Conservation (phyloP, 2,797 vertebrate species). For the Xiphorhynchus erythropygius region DNA sequence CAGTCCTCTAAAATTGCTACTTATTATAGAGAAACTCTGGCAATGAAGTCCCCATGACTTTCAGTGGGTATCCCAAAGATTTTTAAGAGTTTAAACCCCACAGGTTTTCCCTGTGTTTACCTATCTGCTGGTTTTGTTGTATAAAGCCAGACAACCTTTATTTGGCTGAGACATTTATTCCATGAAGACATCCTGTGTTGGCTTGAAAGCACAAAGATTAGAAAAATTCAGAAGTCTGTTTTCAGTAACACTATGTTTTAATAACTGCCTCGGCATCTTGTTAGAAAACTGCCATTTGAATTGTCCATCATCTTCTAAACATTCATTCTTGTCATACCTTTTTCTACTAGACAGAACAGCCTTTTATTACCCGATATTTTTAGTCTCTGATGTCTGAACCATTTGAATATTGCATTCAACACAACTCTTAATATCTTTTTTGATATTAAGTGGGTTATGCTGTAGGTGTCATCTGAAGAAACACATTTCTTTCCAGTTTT, state of each 20-base stretch:
- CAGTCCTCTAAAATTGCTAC: neutral
- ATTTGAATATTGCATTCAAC: neutral
- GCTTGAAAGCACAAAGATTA: neutral
- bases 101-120: neutral
- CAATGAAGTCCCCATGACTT: neutral
- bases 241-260: neutral
- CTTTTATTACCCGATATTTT: neutral
- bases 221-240: neutral
- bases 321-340: neutral
- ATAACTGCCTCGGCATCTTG: neutral
- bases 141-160: neutral
- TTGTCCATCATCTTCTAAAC: neutral
- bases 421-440: neutral
- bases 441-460: neutral
- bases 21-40: neutral
- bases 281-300: neutral
- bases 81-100: neutral
- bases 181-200: neutral
- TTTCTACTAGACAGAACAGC: neutral
- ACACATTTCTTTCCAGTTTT: neutral
- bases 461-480: neutral
- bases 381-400: neutral
- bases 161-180: neutral
- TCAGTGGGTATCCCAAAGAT: fast-evolving
- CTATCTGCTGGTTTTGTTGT: neutral